Evolutionary conservation across 2,113 vertebrate genomes (phyloP).

Genomic region (Heptranchias perlo): DNA sequence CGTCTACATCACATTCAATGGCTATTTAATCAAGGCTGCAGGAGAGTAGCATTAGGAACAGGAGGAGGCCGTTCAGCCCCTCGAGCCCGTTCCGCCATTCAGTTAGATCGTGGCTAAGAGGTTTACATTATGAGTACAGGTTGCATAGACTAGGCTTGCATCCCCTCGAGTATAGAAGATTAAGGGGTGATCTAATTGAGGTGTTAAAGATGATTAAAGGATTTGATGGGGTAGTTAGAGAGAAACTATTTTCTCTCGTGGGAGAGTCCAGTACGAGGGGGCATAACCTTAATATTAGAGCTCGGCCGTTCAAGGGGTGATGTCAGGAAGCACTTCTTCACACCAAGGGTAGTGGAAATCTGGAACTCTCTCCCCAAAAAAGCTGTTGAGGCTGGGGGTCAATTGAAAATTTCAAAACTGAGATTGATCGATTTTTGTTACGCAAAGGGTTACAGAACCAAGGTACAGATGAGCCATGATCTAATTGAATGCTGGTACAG

Average conservation of each 20-base stretch:
- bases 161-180: neutral
- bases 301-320: neutral
- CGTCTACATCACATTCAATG: constrained; percentile 35
- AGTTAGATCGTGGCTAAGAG: neutral
- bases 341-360: neutral
- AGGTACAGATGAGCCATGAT: neutral
- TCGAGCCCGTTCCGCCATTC: neutral
- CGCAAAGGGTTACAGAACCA: neutral
- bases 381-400: neutral
- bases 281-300: neutral
- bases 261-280: neutral
- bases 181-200: neutral
- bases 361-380: neutral
- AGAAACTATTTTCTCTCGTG: neutral
- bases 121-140: neutral
- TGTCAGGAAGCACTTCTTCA: neutral
- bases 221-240: neutral
- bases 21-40: constrained; percentile 29
- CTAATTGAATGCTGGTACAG: neutral
- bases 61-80: neutral
- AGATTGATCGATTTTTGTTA: neutral
- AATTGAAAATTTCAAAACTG: neutral
- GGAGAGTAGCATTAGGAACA: neutral
- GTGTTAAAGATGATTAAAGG: neutral
- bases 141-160: neutral